phyloP scores from a whole-genome alignment of 2,888 invertebrate genomes.

The Mythimna vitellina region DNA sequence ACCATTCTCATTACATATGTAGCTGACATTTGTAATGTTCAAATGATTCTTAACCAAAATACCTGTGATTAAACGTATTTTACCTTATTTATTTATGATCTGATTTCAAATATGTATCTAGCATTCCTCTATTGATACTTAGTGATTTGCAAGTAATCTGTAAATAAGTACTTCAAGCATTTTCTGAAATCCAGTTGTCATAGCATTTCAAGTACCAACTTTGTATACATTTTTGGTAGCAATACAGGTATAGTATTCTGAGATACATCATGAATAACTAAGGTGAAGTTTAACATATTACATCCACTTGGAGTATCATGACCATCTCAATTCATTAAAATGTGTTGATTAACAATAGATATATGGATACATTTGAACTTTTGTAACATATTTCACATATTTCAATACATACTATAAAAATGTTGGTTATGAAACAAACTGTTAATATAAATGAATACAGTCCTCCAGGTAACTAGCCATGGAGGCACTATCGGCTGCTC shows the following conservation, averaged over 20 bases:
- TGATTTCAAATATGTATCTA: neutral
- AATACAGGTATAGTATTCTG: neutral
- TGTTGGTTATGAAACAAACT: neutral
- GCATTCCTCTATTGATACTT: constrained; percentile 2
- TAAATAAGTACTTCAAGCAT: neutral
- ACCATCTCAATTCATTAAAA: neutral
- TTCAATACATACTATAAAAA: neutral
- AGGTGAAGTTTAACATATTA: neutral
- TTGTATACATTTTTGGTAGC: neutral
- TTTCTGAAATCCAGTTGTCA: constrained; percentile 6
- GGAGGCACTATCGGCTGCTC: constrained; percentile 79
- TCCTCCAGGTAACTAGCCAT: constrained; percentile 67
- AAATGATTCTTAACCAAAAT: constrained; percentile 2
- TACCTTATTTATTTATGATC: neutral
- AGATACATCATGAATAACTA: neutral
- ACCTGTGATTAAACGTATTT: constrained; percentile 1
- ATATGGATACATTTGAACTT: neutral
- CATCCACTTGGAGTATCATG: neutral
- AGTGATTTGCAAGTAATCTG: constrained; percentile 22
- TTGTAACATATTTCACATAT: neutral
- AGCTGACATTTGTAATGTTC: constrained; percentile 7
- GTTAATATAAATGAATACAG: neutral
- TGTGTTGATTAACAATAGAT: neutral
- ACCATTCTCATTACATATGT: constrained; percentile 6
- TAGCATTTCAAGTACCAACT: neutral